These are phyloP conservation scores for Varecia variegata DNA, from an alignment of 2,797 vertebrate species.

Conservation along the genomic window DNA sequence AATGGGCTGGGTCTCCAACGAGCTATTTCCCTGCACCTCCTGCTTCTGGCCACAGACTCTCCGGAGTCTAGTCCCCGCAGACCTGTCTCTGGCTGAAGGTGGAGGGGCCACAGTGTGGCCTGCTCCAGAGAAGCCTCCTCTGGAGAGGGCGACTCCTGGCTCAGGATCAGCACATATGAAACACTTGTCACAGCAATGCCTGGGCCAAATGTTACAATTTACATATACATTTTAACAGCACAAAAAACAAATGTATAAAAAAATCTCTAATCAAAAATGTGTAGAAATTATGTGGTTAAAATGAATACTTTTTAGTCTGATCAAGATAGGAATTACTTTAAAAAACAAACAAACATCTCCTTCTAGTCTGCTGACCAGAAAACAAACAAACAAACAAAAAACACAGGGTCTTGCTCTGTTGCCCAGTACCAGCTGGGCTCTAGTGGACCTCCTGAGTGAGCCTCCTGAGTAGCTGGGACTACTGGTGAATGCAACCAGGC, in stretches of 20 bases:
- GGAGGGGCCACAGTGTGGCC: background rate
- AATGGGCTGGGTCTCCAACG: fast-evolving
- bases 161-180: background rate
- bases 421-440: background rate
- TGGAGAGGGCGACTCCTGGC: background rate
- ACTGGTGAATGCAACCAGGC: background rate
- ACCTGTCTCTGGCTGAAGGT: background rate
- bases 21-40: background rate
- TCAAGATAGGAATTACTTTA: background rate
- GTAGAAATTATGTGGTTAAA: background rate
- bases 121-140: background rate
- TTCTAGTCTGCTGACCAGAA: too few relatives aligned
- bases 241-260: background rate
- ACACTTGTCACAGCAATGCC: fast-evolving
- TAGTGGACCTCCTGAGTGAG: background rate
- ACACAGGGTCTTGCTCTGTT: background rate
- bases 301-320: background rate
- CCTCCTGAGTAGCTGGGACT: background rate
- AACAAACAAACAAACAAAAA: too few relatives aligned
- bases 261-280: background rate
- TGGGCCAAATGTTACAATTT: fast-evolving
- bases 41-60: background rate
- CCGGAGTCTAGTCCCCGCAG: background rate
- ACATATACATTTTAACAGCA: background rate
- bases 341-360: too few relatives aligned